phyloP scores from a whole-genome alignment of 2,797 vertebrate species.

The Setipinna tenuifilis region DNA sequence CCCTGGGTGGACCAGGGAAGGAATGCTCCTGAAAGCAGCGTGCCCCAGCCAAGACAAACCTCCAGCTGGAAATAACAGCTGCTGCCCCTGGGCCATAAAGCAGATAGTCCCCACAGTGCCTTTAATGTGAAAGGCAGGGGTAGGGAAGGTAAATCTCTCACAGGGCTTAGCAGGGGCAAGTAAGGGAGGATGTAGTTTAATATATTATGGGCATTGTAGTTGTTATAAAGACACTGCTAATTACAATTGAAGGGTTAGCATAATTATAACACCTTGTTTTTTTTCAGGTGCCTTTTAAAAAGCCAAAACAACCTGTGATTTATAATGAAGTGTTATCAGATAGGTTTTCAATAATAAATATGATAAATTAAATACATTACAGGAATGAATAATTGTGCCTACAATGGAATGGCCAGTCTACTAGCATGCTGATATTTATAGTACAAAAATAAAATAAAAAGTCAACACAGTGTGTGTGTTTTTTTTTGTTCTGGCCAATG shows the following conservation, averaged over 20 bases:
- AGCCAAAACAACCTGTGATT: background rate
- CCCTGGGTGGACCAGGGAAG: background rate
- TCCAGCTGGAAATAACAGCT: slow-evolving; percentile 39
- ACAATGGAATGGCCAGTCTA: background rate
- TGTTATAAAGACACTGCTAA: background rate
- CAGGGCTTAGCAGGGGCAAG: background rate
- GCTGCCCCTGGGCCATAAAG: slow-evolving; percentile 20
- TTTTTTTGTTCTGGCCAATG: background rate
- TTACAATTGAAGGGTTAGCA: background rate
- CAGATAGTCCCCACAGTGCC: background rate
- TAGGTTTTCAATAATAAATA: slow-evolving; percentile 12
- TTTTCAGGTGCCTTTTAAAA: background rate
- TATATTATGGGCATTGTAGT: background rate
- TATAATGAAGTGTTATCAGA: background rate
- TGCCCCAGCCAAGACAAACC: background rate
- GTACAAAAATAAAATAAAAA: background rate
- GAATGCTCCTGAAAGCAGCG: background rate
- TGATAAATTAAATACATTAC: background rate
- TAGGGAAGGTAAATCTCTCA: slow-evolving; percentile 16
- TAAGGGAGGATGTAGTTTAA: background rate
- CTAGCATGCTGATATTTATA: background rate
- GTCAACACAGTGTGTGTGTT: background rate
- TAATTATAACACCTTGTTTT: background rate
- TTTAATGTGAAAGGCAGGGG: slow-evolving; percentile 16
- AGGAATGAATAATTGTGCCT: background rate